These are phyloP conservation scores for Neolamprologus hecqui DNA, from an alignment of 2,113 vertebrate genomes.

Conservation along the genomic window DNA sequence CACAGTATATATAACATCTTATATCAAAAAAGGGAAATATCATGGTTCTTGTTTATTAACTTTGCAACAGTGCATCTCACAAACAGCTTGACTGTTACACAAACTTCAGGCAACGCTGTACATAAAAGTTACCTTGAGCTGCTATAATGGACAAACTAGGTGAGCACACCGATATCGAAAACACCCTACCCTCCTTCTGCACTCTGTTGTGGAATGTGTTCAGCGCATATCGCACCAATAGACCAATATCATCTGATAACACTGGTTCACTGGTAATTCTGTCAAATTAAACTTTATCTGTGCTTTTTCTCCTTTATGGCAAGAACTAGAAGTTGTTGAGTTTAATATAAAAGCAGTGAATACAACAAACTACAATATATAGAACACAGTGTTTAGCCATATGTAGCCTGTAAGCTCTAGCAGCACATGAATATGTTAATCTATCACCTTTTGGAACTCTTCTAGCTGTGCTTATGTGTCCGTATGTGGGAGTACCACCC, in stretches of 20 bases:
- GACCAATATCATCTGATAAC: background rate
- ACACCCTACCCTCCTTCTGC: background rate
- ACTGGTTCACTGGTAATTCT: background rate
- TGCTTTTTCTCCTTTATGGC: background rate
- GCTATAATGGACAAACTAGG: background rate
- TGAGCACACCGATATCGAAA: conserved; percentile 1
- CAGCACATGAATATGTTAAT: background rate
- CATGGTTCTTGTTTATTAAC: background rate
- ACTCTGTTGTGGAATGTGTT: background rate
- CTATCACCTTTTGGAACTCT: background rate
- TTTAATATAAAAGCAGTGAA: background rate
- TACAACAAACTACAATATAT: background rate
- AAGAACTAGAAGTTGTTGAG: background rate
- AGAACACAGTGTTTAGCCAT: background rate
- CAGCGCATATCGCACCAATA: background rate
- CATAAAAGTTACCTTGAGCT: background rate
- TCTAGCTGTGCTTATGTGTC: background rate
- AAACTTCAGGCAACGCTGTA: background rate
- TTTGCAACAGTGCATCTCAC: background rate
- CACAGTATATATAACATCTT: background rate
- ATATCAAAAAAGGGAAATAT: background rate
- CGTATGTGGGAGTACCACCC: conserved; percentile 2
- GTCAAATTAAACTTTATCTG: background rate
- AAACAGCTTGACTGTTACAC: background rate
- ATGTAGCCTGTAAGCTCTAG: background rate